Evolutionary conservation across 2,888 invertebrate genomes (phyloP).

Genomic region (Mantis religiosa): DNA sequence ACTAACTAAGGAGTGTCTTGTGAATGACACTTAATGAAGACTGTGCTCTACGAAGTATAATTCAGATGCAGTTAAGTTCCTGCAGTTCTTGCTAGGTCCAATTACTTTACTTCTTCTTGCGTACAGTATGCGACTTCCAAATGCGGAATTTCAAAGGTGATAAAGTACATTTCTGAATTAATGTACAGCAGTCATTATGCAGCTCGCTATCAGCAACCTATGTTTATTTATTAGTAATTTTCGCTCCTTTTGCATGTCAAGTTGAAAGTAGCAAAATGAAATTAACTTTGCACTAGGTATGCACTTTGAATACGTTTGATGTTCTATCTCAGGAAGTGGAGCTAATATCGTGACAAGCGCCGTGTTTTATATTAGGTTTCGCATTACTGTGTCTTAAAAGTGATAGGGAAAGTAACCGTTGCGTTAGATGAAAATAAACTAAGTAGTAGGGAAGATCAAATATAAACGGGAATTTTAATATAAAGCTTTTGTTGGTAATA

Average conservation of each 20-base stretch:
- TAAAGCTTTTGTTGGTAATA: too few species aligned
- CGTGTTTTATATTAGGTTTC: too few species aligned
- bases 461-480: too few species aligned
- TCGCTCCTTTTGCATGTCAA: background rate
- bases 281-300: background rate
- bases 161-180: background rate
- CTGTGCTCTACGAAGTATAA: too few species aligned
- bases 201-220: background rate
- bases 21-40: too few species aligned
- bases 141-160: background rate
- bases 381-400: too few species aligned
- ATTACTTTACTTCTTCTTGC: background rate
- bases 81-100: too few species aligned
- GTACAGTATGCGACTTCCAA: background rate
- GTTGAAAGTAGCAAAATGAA: background rate
- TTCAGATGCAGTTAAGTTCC: too few species aligned
- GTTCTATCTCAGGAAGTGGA: background rate
- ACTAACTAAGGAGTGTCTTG: too few species aligned
- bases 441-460: too few species aligned
- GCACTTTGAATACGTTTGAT: background rate
- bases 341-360: background rate
- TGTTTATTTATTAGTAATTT: background rate
- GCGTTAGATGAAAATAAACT: too few species aligned
- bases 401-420: too few species aligned
- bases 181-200: background rate